Percentiles rank a stretch among this genome's conserved stretches.
These are phyloP conservation scores for Mionectes olivaceus DNA, from an alignment of 2,797 vertebrate species.

Conservation along the genomic window DNA sequence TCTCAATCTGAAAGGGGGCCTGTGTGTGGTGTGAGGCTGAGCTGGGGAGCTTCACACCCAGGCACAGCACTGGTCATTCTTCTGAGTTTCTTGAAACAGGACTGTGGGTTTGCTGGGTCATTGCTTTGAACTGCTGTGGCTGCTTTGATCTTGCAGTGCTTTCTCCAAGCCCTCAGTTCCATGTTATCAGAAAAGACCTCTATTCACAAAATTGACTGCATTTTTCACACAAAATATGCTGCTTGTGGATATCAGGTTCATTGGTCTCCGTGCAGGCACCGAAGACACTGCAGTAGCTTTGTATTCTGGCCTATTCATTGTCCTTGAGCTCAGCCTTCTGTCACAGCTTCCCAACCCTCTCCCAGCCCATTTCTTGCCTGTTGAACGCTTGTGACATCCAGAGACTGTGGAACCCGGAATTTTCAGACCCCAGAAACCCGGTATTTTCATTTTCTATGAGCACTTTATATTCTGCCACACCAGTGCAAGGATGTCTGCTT, in stretches of 20 bases:
- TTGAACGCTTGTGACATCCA: not conserved
- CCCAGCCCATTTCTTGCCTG: not conserved
- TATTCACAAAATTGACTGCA: not conserved
- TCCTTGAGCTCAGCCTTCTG: not conserved
- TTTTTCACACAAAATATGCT: not conserved
- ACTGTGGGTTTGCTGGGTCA: fast-evolving
- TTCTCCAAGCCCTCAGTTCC: not conserved
- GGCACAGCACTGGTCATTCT: fast-evolving
- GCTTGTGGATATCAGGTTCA: not conserved
- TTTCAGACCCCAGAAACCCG: not conserved
- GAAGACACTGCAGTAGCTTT: not conserved
- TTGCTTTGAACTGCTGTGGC: fast-evolving
- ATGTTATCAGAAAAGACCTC: not conserved
- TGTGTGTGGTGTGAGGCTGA: not conserved
- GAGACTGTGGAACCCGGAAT: fast-evolving
- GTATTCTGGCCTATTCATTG: not conserved
- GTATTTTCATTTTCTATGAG: not conserved
- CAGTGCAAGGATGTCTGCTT: not conserved
- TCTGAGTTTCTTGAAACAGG: not conserved
- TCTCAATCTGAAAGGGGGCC: not conserved
- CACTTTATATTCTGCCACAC: not conserved
- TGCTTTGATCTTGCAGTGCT: not conserved
- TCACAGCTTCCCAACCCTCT: not conserved
- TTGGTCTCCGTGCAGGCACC: not conserved
- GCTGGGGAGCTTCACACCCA: not conserved